These are phyloP conservation scores for Eucidaris tribuloides DNA, from an alignment of 35 echinoderm and acorn worm species.

Conservation along the genomic window DNA sequence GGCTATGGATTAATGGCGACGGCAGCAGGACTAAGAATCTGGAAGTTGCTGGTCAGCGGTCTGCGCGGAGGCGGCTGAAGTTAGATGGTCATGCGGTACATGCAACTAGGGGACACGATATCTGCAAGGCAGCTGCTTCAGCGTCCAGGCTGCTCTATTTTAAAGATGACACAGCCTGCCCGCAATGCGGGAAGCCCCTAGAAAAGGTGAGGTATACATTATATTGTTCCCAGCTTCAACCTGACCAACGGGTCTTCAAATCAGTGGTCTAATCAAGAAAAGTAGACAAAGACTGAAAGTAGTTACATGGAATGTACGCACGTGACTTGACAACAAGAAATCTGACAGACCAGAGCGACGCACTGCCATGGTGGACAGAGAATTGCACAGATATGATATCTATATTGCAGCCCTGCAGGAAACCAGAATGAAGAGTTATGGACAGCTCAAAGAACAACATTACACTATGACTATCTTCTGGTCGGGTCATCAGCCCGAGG, in stretches of 20 bases:
- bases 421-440: slow-evolving; percentile 27
- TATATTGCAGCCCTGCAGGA: slow-evolving; percentile 61
- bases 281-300: slow-evolving; percentile 1
- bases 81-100: too few relatives aligned
- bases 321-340: slow-evolving; percentile 25
- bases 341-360: slow-evolving; percentile 7
- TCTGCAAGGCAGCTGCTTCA: slow-evolving; percentile 16
- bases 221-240: not conserved
- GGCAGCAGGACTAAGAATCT: not conserved
- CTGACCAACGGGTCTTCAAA: slow-evolving; percentile 24
- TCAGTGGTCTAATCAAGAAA: slow-evolving; percentile 19
- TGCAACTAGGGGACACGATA: too few relatives aligned
- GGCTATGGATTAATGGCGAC: not conserved
- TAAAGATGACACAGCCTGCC: slow-evolving; percentile 37
- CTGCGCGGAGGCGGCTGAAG: not conserved
- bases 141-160: slow-evolving; percentile 37
- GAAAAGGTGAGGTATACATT: slow-evolving; percentile 32
- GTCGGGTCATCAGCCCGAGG: slow-evolving; percentile 3
- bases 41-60: not conserved
- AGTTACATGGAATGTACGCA: slow-evolving; percentile 44
- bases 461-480: slow-evolving; percentile 37
- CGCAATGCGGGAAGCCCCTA: too few relatives aligned
- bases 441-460: slow-evolving; percentile 16
- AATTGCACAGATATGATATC: slow-evolving; percentile 21
- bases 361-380: not conserved